Percentiles rank a stretch among this genome's conserved stretches.
Conservation (phyloP, 2,113 vertebrate genomes). For the Mus pahari region DNA sequence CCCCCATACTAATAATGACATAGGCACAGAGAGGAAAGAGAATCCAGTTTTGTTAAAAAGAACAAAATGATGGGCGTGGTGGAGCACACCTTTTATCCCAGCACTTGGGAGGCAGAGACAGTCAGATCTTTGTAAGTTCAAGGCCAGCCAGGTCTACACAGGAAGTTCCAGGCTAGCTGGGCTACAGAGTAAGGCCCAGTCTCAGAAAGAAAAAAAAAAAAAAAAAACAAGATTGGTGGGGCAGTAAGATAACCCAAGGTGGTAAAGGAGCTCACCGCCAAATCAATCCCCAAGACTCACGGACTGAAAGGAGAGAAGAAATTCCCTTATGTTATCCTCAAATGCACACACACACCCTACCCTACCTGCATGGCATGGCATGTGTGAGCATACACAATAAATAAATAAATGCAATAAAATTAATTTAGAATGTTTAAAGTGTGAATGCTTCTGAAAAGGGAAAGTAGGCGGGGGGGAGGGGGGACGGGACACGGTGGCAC, state of each 20-base stretch:
- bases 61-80: not conserved
- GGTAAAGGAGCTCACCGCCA: not conserved
- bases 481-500: too few relatives aligned
- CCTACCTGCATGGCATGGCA: not conserved
- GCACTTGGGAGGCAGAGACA: not conserved
- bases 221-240: too few relatives aligned
- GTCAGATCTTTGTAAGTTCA: not conserved
- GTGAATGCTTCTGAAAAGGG: constrained; percentile 8
- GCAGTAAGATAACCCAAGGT: not conserved
- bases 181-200: not conserved
- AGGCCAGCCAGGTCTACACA: not conserved
- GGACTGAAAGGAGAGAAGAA: not conserved
- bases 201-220: not conserved
- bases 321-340: not conserved
- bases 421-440: not conserved
- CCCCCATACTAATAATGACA: not conserved
- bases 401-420: not conserved
- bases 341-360: too few relatives aligned
- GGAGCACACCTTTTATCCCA: not conserved
- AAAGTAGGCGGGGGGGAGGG: not conserved
- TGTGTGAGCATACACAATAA: not conserved
- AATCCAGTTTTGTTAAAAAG: not conserved
- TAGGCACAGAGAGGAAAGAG: not conserved
- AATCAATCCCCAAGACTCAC: not conserved
- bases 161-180: not conserved